Evolutionary conservation across 1,140 invertebrate species (phyloP).

Genomic region (Drosophila ogumai): DNA sequence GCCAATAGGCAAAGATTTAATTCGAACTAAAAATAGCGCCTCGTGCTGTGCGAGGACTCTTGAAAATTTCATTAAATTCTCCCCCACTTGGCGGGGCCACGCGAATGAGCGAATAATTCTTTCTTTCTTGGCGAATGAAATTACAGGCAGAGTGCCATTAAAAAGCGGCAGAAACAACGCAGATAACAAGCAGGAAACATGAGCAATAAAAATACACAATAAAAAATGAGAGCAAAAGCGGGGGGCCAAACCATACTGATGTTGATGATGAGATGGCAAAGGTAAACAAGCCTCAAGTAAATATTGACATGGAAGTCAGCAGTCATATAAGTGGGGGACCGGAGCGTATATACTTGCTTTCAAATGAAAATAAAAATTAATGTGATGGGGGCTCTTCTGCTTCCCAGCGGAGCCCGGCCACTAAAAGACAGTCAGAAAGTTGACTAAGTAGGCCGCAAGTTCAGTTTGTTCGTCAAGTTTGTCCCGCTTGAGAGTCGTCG

Average conservation of each 20-base stretch:
- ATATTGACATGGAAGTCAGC: conserved; percentile 64
- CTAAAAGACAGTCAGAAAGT: conserved; percentile 43
- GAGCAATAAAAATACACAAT: conserved; percentile 67
- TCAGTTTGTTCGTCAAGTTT: conserved; percentile 38
- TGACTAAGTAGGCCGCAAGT: conserved; percentile 47
- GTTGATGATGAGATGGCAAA: conserved; percentile 61
- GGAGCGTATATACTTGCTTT: conserved; percentile 3
- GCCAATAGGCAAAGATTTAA: conserved; percentile 60
- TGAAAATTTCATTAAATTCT: conserved; percentile 67
- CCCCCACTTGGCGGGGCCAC: not conserved
- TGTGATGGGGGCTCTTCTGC: conserved; percentile 5
- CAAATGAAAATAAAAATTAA: conserved; percentile 32
- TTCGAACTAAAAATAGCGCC: conserved; percentile 63
- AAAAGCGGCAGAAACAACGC: conserved; percentile 64
- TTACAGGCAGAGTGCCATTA: conserved; percentile 70
- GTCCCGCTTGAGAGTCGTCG: not conserved
- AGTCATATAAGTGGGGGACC: conserved; percentile 18
- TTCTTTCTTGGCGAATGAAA: conserved; percentile 53
- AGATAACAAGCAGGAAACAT: conserved; percentile 65
- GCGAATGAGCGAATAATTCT: conserved; percentile 15
- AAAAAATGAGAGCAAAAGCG: conserved; percentile 26
- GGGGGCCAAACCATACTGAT: conserved; percentile 4
- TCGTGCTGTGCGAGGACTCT: conserved; percentile 18
- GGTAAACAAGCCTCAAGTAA: conserved; percentile 68
- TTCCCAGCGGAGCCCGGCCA: conserved; percentile 17